Evolutionary conservation across 2,888 invertebrate genomes (phyloP), one percentile per base, ranked within the genome.

Genomic region (Anorthoa munda): DNA sequence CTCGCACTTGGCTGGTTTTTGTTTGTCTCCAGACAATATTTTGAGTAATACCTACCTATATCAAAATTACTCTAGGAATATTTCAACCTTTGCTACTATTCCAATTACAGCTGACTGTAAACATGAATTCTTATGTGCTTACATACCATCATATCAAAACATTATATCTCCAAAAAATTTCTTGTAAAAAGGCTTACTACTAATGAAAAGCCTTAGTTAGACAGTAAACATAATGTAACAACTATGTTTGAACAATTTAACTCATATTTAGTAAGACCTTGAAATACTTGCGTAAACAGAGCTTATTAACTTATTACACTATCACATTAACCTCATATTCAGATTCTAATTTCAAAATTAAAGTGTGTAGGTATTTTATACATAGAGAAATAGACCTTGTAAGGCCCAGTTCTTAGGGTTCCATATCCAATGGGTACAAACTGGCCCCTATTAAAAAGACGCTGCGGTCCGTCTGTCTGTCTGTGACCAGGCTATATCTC

Each of bases 281-380:
- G 64, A 76, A 75, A 75, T 72, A 58, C 55, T 80, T 76, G 66
- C 60, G 56, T 73, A 83, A 84, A 73, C 78, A 69, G 51, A 60
- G 46, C 59, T 72, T 69, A 75, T 58, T 21, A 60, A 39, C 61
- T 72, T 69, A 75, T 58, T 21, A 79, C 63, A 11, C 56, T 86
- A 76, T 79, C 78, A 75, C 67, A 77, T 86, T 83, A 85, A 76
- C 84, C 86, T 84, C 81, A 74, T 81, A 77, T 77, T 72, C 45
- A 60, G 71, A 45, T 68, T 81, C 78, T 50, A 68, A 71, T 81
- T 85, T 21, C 53, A 39, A 59, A 78, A 79, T 53, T 46, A 21
- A 71, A 50, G 5, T 77, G 58, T 65, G 66, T 58, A 58, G 46
- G 23, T 56, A 72, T 78, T 64, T 55, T 48, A 39, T 39, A 45